phyloP scores from a whole-genome alignment of 37 sponge, comb jelly and placozoan genomes.

The Aphrocallistes beatrix region DNA sequence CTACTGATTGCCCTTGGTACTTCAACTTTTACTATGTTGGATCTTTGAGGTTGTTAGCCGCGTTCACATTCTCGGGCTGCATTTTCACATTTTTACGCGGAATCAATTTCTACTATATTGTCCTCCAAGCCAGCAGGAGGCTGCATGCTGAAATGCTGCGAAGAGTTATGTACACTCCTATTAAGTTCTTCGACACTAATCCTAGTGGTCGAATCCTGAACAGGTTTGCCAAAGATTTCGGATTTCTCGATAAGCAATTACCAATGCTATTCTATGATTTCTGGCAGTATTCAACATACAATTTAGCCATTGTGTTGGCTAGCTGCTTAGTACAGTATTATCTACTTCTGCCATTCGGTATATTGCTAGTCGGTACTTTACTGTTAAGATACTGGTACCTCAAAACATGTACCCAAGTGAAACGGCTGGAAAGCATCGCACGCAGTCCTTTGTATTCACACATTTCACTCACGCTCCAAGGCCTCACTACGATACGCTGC shows the following conservation, averaged over 20 bases:
- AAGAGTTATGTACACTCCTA: background rate
- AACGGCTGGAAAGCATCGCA: background rate
- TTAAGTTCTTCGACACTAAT: background rate
- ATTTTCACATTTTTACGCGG: background rate
- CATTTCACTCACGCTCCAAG: background rate
- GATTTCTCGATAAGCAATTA: background rate
- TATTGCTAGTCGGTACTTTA: background rate
- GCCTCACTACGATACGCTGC: slow-evolving; percentile 30
- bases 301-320: background rate
- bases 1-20: background rate
- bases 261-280: background rate
- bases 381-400: background rate
- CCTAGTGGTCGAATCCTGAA: background rate
- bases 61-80: background rate
- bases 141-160: background rate
- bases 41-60: background rate
- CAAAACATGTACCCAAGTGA: background rate
- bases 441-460: slow-evolving; percentile 20
- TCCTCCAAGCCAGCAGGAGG: background rate
- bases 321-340: background rate
- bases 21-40: background rate
- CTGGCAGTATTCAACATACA: background rate
- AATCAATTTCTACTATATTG: background rate
- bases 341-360: background rate
- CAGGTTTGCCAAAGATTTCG: background rate